Evolutionary conservation across 2,888 invertebrate genomes (phyloP).

Genomic region (Disparrhopalites patrizii): DNA sequence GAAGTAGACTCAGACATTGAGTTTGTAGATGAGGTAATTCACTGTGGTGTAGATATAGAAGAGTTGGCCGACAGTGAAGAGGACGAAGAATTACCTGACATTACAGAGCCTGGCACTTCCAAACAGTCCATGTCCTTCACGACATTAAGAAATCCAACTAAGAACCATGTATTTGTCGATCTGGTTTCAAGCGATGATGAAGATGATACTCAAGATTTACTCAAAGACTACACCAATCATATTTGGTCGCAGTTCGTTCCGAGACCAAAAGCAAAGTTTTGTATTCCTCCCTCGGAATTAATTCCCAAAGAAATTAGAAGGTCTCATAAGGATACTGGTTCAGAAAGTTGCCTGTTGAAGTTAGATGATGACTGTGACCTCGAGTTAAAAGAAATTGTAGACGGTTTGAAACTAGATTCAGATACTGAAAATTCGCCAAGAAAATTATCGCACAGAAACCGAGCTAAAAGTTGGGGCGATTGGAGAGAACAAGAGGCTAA

Average conservation of each 20-base stretch:
- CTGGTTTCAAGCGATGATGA: constrained; percentile 33
- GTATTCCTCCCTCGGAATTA: constrained; percentile 34
- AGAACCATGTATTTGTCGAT: constrained; percentile 16
- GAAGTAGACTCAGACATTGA: constrained; percentile 45
- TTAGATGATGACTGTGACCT: not conserved
- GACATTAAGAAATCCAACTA: not conserved
- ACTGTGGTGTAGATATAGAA: constrained; percentile 37
- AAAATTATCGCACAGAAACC: not conserved
- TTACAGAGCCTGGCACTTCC: not conserved
- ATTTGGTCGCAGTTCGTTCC: constrained; percentile 41
- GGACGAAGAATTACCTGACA: not conserved
- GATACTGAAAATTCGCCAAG: not conserved
- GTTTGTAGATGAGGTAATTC: constrained; percentile 40
- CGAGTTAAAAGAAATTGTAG: constrained; percentile 28
- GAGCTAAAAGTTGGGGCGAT: constrained; percentile 36
- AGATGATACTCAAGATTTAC: constrained; percentile 31
- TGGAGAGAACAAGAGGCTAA: constrained; percentile 34
- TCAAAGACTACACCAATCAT: constrained; percentile 12
- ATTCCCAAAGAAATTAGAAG: constrained; percentile 32
- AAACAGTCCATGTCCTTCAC: not conserved
- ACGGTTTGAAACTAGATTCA: constrained; percentile 5
- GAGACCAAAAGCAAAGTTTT: constrained; percentile 26
- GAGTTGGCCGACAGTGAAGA: constrained; percentile 27
- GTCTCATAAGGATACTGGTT: constrained; percentile 26
- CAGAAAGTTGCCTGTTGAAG: constrained; percentile 14